Conservation (phyloP, 2,888 invertebrate species). For the Galerucella calmariensis region DNA sequence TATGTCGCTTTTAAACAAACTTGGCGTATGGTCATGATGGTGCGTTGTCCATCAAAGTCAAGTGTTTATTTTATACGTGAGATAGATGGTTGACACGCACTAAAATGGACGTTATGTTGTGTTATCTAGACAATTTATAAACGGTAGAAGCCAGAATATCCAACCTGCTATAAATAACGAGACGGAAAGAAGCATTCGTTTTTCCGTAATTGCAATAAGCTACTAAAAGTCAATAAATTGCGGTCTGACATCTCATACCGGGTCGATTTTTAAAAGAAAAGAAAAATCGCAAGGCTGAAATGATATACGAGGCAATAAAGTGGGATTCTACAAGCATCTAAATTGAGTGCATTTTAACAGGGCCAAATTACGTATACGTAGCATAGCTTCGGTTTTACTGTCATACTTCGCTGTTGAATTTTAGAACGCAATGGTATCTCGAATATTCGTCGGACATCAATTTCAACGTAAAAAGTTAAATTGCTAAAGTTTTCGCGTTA, state of each 20-base stretch:
- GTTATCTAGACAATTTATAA: background rate
- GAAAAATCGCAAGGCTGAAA: conserved; percentile 5
- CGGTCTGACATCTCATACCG: background rate
- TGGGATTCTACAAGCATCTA: conserved; percentile 14
- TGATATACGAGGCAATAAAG: conserved; percentile 17
- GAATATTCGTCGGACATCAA: background rate
- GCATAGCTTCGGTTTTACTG: background rate
- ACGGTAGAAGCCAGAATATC: background rate
- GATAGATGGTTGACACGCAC: background rate
- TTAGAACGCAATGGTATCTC: background rate
- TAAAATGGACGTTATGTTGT: background rate
- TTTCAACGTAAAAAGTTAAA: background rate
- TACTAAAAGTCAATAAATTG: conserved; percentile 14
- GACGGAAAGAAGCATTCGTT: background rate
- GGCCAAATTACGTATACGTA: conserved; percentile 11
- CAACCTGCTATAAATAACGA: background rate
- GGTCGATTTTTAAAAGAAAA: conserved; percentile 18
- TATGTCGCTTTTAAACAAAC: too few relatives aligned
- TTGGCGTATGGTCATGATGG: too few relatives aligned
- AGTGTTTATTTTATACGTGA: too few relatives aligned
- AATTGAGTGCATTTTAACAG: conserved; percentile 19
- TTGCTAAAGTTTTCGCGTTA: conserved; percentile 1
- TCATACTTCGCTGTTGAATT: background rate
- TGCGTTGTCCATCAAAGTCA: too few relatives aligned
- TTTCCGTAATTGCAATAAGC: conserved; percentile 8